Conservation (phyloP, 2,888 invertebrate genomes). For the Cerceris ruficornis region DNA sequence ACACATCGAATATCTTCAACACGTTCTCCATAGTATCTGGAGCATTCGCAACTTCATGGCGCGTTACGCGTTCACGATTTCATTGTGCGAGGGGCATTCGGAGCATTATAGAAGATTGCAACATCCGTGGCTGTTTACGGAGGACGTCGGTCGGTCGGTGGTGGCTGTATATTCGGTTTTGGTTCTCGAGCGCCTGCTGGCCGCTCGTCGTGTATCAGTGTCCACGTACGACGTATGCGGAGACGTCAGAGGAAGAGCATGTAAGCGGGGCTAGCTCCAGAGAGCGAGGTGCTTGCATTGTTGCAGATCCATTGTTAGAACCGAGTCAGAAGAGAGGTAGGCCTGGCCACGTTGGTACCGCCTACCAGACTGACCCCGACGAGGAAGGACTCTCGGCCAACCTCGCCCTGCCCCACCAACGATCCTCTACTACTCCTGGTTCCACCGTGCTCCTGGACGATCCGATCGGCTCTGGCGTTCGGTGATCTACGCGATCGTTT, state of each 20-base stretch:
- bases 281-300: slow-evolving; percentile 68
- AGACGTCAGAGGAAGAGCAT: slow-evolving; percentile 47
- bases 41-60: background rate
- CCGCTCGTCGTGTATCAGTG: slow-evolving; percentile 50
- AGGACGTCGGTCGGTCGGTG: slow-evolving; percentile 25
- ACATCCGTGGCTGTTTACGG: slow-evolving; percentile 46
- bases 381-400: slow-evolving; percentile 67
- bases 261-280: slow-evolving; percentile 58
- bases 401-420: slow-evolving; percentile 71
- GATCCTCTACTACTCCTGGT: slow-evolving; percentile 46
- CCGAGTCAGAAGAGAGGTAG: slow-evolving; percentile 70
- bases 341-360: slow-evolving; percentile 77
- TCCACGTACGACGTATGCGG: slow-evolving; percentile 47
- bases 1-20: no score
- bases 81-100: slow-evolving; percentile 23
- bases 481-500: background rate
- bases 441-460: slow-evolving; percentile 11
- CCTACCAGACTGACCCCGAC: slow-evolving; percentile 77
- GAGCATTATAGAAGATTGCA: slow-evolving; percentile 30
- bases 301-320: slow-evolving; percentile 76
- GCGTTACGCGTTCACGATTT: slow-evolving; percentile 14
- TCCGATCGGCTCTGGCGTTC: background rate
- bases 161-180: slow-evolving; percentile 61
- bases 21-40: background rate
- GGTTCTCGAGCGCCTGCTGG: slow-evolving; percentile 43